Conservation (phyloP, 23 tunicate genomes). For the Trididemnum miniatum region DNA sequence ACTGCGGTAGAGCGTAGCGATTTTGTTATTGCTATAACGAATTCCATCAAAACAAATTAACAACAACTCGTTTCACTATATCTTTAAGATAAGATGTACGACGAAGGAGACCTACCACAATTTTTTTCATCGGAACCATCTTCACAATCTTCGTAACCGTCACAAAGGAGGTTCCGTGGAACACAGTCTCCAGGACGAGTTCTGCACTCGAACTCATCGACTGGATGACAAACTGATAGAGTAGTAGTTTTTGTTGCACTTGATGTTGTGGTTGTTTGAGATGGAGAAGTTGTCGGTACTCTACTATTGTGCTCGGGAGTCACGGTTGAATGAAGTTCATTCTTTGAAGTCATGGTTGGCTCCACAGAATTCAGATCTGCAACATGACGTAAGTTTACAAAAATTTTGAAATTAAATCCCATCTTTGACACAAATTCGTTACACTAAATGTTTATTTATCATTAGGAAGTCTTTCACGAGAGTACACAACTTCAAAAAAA, state of each 20-base stretch:
- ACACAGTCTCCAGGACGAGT: conserved; percentile 46
- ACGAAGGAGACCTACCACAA: too few relatives aligned
- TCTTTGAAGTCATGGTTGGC: background rate
- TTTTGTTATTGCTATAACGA: too few relatives aligned
- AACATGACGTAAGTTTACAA: too few relatives aligned
- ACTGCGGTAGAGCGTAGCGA: too few relatives aligned
- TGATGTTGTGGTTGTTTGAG: background rate
- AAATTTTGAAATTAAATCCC: too few relatives aligned
- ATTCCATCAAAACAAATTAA: too few relatives aligned
- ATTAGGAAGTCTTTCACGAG: too few relatives aligned
- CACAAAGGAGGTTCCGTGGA: conserved; percentile 35
- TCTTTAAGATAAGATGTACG: too few relatives aligned
- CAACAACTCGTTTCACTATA: too few relatives aligned
- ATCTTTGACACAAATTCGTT: too few relatives aligned
- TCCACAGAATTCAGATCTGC: background rate
- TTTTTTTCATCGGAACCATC: conserved; percentile 54
- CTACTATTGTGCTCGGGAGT: background rate
- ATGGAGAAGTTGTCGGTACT: background rate
- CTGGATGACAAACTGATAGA: background rate
- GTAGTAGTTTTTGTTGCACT: background rate
- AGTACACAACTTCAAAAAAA: too few relatives aligned
- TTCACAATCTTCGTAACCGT: conserved; percentile 42
- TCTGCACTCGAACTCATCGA: conserved; percentile 33
- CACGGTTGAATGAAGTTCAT: background rate
- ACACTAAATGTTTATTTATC: too few relatives aligned